Evolutionary conservation across 2,113 vertebrate genomes (phyloP).

Genomic region (Euleptes europaea): DNA sequence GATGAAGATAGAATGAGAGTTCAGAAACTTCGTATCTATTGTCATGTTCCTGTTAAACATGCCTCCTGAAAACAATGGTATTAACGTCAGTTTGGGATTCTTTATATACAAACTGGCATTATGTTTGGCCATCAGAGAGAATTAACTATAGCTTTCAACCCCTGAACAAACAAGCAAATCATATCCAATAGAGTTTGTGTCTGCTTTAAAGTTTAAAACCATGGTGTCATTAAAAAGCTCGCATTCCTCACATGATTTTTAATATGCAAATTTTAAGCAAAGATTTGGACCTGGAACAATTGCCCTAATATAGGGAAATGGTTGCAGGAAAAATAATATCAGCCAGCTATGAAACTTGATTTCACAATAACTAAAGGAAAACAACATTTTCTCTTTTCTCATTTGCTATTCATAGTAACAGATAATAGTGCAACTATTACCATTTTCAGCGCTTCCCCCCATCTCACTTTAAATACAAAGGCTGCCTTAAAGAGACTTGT

Average conservation of each 20-base stretch:
- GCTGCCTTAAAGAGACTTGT: too few species aligned
- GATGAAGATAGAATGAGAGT: slow-evolving; percentile 23
- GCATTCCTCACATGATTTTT: neutral
- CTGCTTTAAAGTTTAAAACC: neutral
- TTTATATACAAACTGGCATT: neutral
- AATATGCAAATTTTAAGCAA: neutral
- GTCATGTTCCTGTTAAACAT: slow-evolving; percentile 11
- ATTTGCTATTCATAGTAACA: neutral
- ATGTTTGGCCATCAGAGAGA: slow-evolving; percentile 16
- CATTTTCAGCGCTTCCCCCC: too few species aligned
- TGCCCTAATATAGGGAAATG: neutral
- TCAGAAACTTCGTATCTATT: slow-evolving; percentile 13
- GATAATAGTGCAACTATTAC: neutral
- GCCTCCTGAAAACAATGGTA: slow-evolving; percentile 26
- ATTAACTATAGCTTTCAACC: neutral
- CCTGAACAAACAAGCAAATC: neutral
- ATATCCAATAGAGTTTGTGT: neutral
- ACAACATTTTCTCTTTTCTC: neutral
- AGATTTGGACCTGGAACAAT: neutral
- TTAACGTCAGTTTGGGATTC: slow-evolving; percentile 10
- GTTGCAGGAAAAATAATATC: neutral
- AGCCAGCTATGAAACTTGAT: neutral
- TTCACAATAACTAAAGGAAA: neutral
- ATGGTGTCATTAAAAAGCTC: neutral
- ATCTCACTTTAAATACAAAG: neutral